Conservation (phyloP, 2,888 invertebrate species). For the Thelaira solivaga region DNA sequence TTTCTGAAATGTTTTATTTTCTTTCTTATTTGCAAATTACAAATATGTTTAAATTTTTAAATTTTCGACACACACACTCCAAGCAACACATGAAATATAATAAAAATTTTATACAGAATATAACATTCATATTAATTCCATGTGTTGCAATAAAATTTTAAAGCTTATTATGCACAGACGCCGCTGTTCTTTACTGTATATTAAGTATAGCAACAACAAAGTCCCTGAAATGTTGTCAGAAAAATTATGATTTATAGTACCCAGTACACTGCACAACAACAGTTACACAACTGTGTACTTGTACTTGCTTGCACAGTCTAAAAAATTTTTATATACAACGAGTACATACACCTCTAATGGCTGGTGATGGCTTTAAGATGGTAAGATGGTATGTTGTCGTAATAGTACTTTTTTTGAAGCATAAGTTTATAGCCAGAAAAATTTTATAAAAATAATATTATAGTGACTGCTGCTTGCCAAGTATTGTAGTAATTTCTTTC, state of each 20-base stretch:
- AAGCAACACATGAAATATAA: too few relatives aligned
- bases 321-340: too few relatives aligned
- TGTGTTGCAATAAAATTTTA: conserved; percentile 61
- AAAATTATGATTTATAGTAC: conserved; percentile 61
- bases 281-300: background rate
- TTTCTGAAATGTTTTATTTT: too few relatives aligned
- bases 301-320: background rate
- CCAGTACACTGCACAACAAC: conserved; percentile 37
- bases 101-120: conserved; percentile 22
- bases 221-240: conserved; percentile 60
- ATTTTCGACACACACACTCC: too few relatives aligned
- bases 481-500: conserved; percentile 52
- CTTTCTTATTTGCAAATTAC: too few relatives aligned
- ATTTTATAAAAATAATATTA: background rate
- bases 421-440: conserved; percentile 44
- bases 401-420: background rate
- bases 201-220: conserved; percentile 29
- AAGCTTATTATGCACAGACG: conserved; percentile 62
- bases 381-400: background rate
- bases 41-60: too few relatives aligned
- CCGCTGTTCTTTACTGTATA: conserved; percentile 33
- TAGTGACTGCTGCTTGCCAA: conserved; percentile 54
- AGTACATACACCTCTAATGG: conserved; percentile 5
- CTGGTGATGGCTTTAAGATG: background rate
- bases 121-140: conserved; percentile 58